Conservation (phyloP, 2,797 vertebrate species). For the Margarornis squamiger region DNA sequence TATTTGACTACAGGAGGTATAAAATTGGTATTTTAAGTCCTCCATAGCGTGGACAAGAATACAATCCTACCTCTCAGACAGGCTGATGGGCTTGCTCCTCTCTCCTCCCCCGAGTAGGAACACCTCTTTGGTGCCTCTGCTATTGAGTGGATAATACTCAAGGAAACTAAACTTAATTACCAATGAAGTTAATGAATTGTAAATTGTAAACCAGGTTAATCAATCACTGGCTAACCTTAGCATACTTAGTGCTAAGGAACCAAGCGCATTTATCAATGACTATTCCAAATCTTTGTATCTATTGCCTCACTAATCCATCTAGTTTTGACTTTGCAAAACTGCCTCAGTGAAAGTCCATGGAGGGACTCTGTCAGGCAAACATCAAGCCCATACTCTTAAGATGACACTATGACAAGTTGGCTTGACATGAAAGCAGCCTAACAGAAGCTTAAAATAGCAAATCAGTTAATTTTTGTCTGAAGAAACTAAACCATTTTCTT, state of each 20-base stretch:
- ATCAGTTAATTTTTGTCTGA: neutral
- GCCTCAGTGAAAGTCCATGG: neutral
- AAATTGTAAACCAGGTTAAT: neutral
- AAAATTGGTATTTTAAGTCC: neutral
- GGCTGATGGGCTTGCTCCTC: neutral
- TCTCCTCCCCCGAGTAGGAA: neutral
- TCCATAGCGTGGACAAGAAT: fast-evolving
- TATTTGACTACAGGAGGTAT: neutral
- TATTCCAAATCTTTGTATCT: neutral
- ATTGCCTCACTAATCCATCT: neutral
- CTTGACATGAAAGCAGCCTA: neutral
- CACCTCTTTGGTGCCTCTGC: neutral
- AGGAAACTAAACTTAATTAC: neutral
- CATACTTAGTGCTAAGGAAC: neutral
- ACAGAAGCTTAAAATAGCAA: neutral
- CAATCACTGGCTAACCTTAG: neutral
- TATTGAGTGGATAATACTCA: neutral
- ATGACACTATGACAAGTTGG: neutral
- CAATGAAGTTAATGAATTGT: neutral
- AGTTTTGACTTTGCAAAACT: neutral
- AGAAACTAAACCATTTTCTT: neutral
- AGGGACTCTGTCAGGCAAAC: neutral
- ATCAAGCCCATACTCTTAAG: neutral
- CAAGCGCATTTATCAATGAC: neutral
- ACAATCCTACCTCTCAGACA: neutral